Conservation (phyloP, 1,140 invertebrate species). For the Patella vulgata region DNA sequence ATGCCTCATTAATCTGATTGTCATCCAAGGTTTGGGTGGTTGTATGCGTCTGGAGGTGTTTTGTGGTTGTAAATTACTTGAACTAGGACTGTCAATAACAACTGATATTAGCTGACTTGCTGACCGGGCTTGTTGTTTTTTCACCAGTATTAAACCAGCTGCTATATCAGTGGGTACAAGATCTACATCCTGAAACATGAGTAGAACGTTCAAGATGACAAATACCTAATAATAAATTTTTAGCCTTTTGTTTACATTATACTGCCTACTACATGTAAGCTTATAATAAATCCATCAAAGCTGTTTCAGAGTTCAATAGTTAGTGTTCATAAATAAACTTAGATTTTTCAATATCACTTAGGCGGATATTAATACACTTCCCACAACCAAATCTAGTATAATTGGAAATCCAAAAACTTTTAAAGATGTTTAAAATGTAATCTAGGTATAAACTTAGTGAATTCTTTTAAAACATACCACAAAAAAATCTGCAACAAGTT, state of each 20-base stretch:
- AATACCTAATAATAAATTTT: neutral
- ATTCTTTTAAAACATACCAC: constrained; percentile 35
- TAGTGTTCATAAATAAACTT: too few species aligned
- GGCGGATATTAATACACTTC: too few species aligned
- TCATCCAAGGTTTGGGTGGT: constrained; percentile 76
- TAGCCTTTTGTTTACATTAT: neutral
- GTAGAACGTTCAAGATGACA: constrained; percentile 2
- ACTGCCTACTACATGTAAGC: neutral
- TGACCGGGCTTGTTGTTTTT: constrained; percentile 72
- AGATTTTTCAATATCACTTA: too few species aligned
- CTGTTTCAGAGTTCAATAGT: too few species aligned
- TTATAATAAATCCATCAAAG: too few species aligned
- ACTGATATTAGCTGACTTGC: constrained; percentile 73
- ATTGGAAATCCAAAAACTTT: too few species aligned
- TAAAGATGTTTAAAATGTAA: too few species aligned
- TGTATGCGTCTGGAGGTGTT: neutral
- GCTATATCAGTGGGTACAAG: constrained; percentile 89
- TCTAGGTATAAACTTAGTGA: too few species aligned
- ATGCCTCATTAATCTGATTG: constrained; percentile 77
- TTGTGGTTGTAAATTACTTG: neutral
- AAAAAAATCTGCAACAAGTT: constrained; percentile 56
- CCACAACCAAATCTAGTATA: too few species aligned
- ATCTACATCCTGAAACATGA: constrained; percentile 85
- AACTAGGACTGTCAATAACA: constrained; percentile 1
- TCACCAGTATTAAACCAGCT: constrained; percentile 83